phyloP scores from a whole-genome alignment of 2,113 vertebrate genomes.

The Nannospalax galili region DNA sequence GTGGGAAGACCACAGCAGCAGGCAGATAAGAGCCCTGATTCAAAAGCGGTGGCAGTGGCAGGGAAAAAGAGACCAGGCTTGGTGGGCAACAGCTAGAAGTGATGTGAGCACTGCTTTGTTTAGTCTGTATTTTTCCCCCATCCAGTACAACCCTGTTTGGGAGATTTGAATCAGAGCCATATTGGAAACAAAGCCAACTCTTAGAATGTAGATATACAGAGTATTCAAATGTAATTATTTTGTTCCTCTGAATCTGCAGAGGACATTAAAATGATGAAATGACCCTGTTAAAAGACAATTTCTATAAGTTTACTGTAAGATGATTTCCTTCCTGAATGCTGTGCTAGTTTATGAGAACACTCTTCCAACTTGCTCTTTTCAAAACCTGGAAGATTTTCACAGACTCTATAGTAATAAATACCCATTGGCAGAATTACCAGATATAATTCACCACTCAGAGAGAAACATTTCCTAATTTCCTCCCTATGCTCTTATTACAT shows the following conservation, averaged over 20 bases:
- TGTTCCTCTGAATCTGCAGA: neutral
- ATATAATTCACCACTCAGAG: neutral
- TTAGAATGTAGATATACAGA: neutral
- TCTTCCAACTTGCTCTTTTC: conserved; percentile 12
- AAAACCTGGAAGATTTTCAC: neutral
- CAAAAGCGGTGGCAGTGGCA: neutral
- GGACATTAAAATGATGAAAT: neutral
- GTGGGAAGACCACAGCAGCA: neutral
- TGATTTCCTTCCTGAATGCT: neutral
- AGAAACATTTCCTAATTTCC: conserved; percentile 5
- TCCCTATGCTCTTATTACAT: neutral
- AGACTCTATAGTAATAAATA: conserved; percentile 17
- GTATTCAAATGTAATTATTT: neutral
- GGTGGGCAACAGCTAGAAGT: neutral
- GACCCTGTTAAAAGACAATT: neutral
- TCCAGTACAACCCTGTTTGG: neutral
- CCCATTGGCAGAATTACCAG: conserved; percentile 9
- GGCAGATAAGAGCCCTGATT: neutral
- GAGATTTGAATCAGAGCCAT: neutral
- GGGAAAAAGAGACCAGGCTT: neutral
- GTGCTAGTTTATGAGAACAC: neutral
- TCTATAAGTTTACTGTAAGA: neutral
- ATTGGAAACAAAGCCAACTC: conserved; percentile 30
- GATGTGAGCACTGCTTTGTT: neutral
- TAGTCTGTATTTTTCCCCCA: neutral